These are phyloP conservation scores for Prunella strophiata DNA, from an alignment of 2,797 vertebrate species.

Conservation along the genomic window DNA sequence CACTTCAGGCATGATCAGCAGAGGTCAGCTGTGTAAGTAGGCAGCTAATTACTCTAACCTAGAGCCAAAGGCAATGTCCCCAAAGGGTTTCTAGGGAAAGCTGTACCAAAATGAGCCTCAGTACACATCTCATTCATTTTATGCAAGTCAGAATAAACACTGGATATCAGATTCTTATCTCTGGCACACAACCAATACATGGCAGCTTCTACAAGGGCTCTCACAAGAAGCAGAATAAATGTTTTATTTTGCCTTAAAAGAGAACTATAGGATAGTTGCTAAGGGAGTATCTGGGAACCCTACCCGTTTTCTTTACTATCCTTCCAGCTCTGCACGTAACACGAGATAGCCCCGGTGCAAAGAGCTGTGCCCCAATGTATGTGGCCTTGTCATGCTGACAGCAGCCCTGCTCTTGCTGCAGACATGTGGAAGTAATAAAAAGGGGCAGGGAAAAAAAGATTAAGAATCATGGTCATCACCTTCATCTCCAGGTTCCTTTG, in stretches of 20 bases:
- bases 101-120: background rate
- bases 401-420: background rate
- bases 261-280: background rate
- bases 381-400: rapidly evolving
- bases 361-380: background rate
- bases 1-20: background rate
- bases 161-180: background rate
- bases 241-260: background rate
- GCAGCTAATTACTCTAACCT: background rate
- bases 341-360: rapidly evolving
- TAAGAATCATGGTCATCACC: background rate
- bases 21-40: background rate
- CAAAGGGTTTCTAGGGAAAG: background rate
- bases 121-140: background rate
- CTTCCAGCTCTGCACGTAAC: background rate
- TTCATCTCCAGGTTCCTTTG: constrained; percentile 28
- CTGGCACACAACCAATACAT: rapidly evolving
- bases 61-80: background rate
- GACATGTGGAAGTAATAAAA: background rate
- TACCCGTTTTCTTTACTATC: background rate
- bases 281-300: background rate
- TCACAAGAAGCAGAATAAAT: background rate
- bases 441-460: background rate
- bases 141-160: background rate
- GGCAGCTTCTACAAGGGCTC: background rate